phyloP scores from a whole-genome alignment of 2,888 invertebrate species.

The Sminthurides aquaticus region DNA sequence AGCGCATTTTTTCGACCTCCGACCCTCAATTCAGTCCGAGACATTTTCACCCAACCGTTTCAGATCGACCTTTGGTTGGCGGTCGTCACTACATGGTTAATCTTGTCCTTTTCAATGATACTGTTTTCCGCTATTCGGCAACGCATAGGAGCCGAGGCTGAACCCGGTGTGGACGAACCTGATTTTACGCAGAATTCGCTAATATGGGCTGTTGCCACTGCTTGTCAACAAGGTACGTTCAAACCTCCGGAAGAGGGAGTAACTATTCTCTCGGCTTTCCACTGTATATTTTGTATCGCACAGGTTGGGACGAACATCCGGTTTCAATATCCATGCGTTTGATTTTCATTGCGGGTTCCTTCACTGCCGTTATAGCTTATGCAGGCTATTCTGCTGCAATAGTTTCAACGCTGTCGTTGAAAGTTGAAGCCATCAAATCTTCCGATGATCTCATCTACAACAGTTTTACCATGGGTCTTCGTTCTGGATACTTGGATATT shows the following conservation, averaged over 20 bases:
- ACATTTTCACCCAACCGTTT: conserved; percentile 39
- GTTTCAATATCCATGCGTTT: conserved; percentile 30
- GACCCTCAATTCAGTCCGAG: conserved; percentile 32
- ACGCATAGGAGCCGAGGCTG: conserved; percentile 21
- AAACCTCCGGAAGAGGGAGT: too few relatives aligned
- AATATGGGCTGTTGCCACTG: conserved; percentile 39
- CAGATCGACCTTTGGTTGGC: conserved; percentile 36
- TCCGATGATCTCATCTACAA: conserved; percentile 28
- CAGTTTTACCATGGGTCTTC: conserved; percentile 28
- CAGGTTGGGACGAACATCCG: conserved; percentile 42
- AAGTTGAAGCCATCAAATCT: conserved; percentile 36
- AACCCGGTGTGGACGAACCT: conserved; percentile 23
- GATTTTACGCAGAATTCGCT: conserved; percentile 38
- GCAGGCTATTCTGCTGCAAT: conserved; percentile 42
- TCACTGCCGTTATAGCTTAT: conserved; percentile 39
- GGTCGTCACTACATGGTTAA: conserved; percentile 35
- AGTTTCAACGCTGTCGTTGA: conserved; percentile 34
- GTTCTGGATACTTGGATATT: conserved; percentile 30
- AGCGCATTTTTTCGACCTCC: conserved; percentile 34
- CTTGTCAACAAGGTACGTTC: conserved; percentile 37
- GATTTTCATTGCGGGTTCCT: conserved; percentile 37
- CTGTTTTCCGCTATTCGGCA: conserved; percentile 31
- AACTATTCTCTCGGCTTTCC: too few relatives aligned
- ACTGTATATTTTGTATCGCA: too few relatives aligned
- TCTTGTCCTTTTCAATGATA: conserved; percentile 35